Conservation (phyloP, 2,113 vertebrate genomes). For the Rhombomys opimus region DNA sequence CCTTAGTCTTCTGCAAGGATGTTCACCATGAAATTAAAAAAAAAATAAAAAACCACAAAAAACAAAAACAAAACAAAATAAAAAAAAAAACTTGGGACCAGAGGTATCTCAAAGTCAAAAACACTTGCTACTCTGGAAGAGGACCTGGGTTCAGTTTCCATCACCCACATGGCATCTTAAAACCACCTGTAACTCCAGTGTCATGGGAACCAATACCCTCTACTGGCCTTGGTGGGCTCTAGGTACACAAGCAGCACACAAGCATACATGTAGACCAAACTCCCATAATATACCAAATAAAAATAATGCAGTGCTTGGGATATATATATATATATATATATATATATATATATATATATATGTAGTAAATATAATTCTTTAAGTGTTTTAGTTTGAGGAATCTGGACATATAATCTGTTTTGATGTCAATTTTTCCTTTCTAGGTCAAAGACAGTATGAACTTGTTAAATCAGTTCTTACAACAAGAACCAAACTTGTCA, state of each 20-base stretch:
- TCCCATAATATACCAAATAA: neutral
- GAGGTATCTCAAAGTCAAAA: neutral
- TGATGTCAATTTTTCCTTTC: slow-evolving; percentile 8
- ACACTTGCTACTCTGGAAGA: neutral
- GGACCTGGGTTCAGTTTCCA: neutral
- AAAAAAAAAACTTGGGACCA: too few relatives aligned
- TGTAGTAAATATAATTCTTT: neutral
- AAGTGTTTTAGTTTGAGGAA: neutral
- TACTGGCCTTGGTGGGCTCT: neutral
- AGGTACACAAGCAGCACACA: neutral
- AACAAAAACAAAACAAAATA: too few relatives aligned
- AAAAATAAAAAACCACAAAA: too few relatives aligned
- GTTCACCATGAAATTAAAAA: neutral
- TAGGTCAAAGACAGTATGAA: neutral
- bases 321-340: neutral
- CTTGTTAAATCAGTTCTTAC: neutral
- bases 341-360: neutral
- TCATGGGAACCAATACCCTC: too few relatives aligned
- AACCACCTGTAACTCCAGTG: neutral
- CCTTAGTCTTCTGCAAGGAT: neutral
- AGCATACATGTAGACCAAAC: neutral
- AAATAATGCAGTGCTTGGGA: neutral
- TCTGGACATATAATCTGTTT: neutral
- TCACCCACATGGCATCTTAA: neutral
- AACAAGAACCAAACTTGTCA: neutral